Conservation (phyloP, 2,113 vertebrate genomes). For the Cryptotis parvus region DNA sequence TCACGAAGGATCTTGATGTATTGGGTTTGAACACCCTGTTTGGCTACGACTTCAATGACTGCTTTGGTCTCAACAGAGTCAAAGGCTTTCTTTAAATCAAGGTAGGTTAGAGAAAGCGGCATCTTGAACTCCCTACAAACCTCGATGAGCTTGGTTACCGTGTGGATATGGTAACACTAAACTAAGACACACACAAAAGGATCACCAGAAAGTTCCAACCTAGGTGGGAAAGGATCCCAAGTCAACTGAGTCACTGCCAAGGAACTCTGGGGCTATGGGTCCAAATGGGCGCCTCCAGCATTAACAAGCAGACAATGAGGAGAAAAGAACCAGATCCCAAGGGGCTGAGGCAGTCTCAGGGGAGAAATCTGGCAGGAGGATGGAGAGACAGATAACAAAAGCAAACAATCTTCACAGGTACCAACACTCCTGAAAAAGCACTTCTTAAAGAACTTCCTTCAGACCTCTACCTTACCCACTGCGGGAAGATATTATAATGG, state of each 20-base stretch:
- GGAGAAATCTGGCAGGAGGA: not conserved
- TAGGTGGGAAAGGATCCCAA: not conserved
- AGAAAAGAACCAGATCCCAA: not conserved
- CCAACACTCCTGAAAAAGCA: not conserved
- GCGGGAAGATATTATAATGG: not conserved
- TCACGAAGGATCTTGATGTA: no score
- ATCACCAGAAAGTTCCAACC: not conserved
- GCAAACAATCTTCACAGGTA: not conserved
- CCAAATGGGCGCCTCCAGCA: not conserved
- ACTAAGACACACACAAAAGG: not conserved
- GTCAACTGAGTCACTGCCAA: not conserved
- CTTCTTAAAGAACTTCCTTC: not conserved
- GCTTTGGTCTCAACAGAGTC: no score
- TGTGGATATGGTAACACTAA: no score
- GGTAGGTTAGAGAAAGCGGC: no score
- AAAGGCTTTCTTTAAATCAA: no score
- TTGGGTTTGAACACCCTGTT: no score
- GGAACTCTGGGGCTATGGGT: not conserved
- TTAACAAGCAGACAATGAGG: not conserved
- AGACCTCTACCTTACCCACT: not conserved
- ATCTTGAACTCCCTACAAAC: no score
- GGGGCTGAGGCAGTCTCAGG: not conserved
- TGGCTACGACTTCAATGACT: no score
- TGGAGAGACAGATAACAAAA: not conserved
- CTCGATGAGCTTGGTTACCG: no score